Conservation (phyloP, 2,888 invertebrate species). For the Phengaris alcon region DNA sequence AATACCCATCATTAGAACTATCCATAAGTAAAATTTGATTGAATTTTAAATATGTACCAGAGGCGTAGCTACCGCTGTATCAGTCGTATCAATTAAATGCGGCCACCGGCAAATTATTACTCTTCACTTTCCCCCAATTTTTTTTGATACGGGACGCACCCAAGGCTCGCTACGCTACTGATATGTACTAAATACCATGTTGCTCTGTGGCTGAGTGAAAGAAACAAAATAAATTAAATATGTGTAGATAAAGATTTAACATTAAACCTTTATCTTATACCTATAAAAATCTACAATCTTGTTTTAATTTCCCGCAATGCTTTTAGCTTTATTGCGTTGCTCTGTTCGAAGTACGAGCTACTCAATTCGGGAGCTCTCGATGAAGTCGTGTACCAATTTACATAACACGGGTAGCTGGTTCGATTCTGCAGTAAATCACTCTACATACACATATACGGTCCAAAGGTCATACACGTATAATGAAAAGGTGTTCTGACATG, state of each 20-base stretch:
- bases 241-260: not conserved
- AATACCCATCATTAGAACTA: no score
- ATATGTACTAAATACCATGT: not conserved
- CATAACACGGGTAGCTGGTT: slow-evolving; percentile 20
- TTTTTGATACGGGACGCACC: no score
- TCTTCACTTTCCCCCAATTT: no score
- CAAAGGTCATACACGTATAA: not conserved
- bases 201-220: not conserved
- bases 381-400: slow-evolving; percentile 20
- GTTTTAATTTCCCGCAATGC: not conserved
- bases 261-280: not conserved
- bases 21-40: not conserved
- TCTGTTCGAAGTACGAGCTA: no score
- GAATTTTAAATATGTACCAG: not conserved
- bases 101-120: no score
- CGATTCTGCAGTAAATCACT: slow-evolving; percentile 13
- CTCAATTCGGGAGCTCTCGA: not conserved
- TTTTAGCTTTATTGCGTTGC: no score
- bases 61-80: no score
- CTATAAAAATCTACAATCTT: not conserved
- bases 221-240: not conserved
- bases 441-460: not conserved
- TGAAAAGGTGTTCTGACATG: not conserved
- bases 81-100: no score
- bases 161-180: no score